Percentiles rank a stretch among this genome's conserved stretches.
These are phyloP conservation scores for Drosophila quadrilineata DNA, from an alignment of 1,140 invertebrate genomes.

Conservation along the genomic window DNA sequence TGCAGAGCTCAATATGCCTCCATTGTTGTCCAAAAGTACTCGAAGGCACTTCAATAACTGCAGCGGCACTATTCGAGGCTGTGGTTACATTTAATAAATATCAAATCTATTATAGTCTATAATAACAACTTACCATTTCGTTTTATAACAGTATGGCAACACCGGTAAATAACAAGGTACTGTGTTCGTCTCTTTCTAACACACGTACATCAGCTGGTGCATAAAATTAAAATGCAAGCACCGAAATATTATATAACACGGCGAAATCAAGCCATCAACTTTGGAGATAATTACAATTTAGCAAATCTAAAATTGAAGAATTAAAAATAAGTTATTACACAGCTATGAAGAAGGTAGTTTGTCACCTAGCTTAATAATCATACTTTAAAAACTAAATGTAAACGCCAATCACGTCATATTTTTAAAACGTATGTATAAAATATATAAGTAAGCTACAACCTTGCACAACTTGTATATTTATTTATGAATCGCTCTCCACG, in stretches of 20 bases:
- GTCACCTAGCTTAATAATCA: too few relatives aligned
- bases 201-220: neutral
- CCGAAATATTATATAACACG: constrained; percentile 40
- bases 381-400: too few relatives aligned
- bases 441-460: too few relatives aligned
- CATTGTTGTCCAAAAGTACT: constrained; percentile 89
- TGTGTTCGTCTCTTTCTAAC: constrained; percentile 46
- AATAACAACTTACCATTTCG: constrained; percentile 51
- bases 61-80: constrained; percentile 95
- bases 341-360: constrained; percentile 6
- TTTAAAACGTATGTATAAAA: too few relatives aligned
- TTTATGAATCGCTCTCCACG: too few relatives aligned
- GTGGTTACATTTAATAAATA: constrained; percentile 69
- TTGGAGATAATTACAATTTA: constrained; percentile 18
- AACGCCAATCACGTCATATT: too few relatives aligned
- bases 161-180: constrained; percentile 22
- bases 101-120: neutral
- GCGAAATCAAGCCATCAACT: constrained; percentile 35
- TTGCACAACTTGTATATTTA: too few relatives aligned
- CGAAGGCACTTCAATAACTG: constrained; percentile 93
- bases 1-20: constrained; percentile 92
- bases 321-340: constrained; percentile 31
- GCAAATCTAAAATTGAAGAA: constrained; percentile 36
- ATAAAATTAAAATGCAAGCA: constrained; percentile 19
- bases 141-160: constrained; percentile 50